A percentile compares a stretch with the other conserved stretches of the same genome.
Evolutionary conservation across 1,140 invertebrate species (phyloP).

Genomic region (Drosophila paulistorum): DNA sequence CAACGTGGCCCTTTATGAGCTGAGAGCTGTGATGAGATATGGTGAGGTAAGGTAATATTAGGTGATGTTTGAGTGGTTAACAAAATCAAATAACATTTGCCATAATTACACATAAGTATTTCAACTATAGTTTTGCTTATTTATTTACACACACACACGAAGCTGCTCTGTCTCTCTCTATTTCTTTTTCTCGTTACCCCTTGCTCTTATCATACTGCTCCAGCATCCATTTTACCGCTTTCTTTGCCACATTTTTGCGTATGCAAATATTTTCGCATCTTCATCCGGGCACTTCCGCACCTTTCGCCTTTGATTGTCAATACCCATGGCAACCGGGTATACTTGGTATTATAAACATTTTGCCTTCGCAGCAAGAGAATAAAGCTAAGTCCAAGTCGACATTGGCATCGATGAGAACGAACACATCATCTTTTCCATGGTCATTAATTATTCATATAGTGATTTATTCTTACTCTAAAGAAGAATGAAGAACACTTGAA

Average conservation of each 20-base stretch:
- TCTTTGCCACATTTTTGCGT: conserved; percentile 52
- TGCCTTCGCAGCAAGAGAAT: too few species aligned
- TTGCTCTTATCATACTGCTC: too few species aligned
- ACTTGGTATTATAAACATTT: background rate
- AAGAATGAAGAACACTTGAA: too few species aligned
- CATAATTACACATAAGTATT: conserved; percentile 61
- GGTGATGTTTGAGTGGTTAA: conserved; percentile 18
- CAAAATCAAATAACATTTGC: conserved; percentile 61
- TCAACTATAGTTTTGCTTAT: conserved; percentile 59
- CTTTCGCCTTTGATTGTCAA: conserved; percentile 35
- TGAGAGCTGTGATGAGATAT: conserved; percentile 12
- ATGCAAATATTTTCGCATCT: conserved; percentile 59
- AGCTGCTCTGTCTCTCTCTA: background rate
- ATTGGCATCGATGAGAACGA: too few species aligned
- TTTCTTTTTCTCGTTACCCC: too few species aligned
- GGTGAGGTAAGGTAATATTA: background rate
- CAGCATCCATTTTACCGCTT: conserved; percentile 17
- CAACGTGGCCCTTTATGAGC: too few species aligned
- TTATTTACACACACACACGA: conserved; percentile 35
- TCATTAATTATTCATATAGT: too few species aligned
- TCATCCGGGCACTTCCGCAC: conserved; percentile 52
- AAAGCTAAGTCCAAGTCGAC: too few species aligned
- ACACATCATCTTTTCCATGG: too few species aligned
- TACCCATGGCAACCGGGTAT: background rate
- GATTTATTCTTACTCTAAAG: too few species aligned